Evolutionary conservation across 2,113 vertebrate genomes (phyloP), one percentile per base, ranked within the genome.

Genomic region (Spea bombifrons): DNA sequence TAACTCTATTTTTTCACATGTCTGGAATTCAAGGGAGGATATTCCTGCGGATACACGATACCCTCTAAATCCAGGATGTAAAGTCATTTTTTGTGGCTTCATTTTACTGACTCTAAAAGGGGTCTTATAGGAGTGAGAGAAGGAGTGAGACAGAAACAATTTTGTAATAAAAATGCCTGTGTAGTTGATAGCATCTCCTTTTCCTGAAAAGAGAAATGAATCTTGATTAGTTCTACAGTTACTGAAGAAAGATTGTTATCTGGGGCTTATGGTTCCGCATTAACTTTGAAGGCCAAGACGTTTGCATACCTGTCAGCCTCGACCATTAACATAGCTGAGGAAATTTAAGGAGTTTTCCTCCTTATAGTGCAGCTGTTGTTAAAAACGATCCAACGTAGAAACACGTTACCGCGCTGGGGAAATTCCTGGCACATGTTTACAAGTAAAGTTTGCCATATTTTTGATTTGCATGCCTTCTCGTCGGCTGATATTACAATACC

Each of bases 141-240:
- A 2, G 55, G 55, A 59, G 55, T 2, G 55, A 59, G 55, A 59
- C 10, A 4, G 12, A 13, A 59, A 12, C 55, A 9, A 13, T 59
- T 59, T 59, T 59, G 4, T 59, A 59, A 59, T 59, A 59, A 59
- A 59, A 59, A 59, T 59, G 55, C 55, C 55, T 59, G 0, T 59
- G 12, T 8, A 59, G 55, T 59, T 59, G 55, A 59, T 59, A 13
- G 10, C 15, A 59, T 59, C 55, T 59, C 55, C 10, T 5, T 59
- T 59, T 59, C 55, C 3, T 59, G 55, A 59, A 12, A 59, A 59
- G 55, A 59, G 55, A 13, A 59, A 59, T 59, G 5, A 59, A 9
- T 59, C 55, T 9, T 59, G 55, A 59, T 59, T 59, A 59, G 55
- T 59, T 59, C 55, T 59, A 59, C 55, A 59, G 55, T 59, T 59